Percentiles rank a stretch among this genome's conserved stretches.
phyloP scores from a whole-genome alignment of 1,140 invertebrate genomes.

The Brachystomella parvula region DNA sequence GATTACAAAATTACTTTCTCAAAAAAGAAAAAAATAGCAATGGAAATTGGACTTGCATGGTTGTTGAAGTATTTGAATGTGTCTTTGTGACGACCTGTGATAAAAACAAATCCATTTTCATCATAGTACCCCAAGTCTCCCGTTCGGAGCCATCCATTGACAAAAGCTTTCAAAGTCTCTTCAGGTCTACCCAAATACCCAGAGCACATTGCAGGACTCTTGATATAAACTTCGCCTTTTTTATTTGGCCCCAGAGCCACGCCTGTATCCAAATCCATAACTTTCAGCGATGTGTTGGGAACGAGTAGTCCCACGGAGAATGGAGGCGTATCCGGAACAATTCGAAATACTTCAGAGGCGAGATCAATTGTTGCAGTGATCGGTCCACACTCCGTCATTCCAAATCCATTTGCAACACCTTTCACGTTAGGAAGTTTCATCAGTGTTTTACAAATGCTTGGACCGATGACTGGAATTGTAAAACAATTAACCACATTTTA shows the following conservation, averaged over 20 bases:
- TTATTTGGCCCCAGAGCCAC: slow-evolving; percentile 51
- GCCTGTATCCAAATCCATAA: slow-evolving; percentile 55
- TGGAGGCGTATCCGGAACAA: slow-evolving; percentile 23
- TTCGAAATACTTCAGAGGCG: not conserved
- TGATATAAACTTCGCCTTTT: slow-evolving; percentile 61
- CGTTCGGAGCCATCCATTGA: slow-evolving; percentile 30
- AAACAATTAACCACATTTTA: no score
- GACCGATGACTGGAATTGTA: no score
- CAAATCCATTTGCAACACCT: slow-evolving; percentile 33
- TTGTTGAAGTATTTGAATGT: slow-evolving; percentile 38
- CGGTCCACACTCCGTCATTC: slow-evolving; percentile 35
- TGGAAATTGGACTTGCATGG: no score
- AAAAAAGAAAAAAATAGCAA: no score
- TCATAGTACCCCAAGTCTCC: slow-evolving; percentile 36
- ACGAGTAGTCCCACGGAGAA: slow-evolving; percentile 31
- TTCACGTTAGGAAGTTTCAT: slow-evolving; percentile 33
- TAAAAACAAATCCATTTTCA: slow-evolving; percentile 33
- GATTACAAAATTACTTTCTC: no score
- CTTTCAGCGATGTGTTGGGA: slow-evolving; percentile 40
- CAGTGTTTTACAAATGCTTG: no score
- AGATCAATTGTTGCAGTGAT: slow-evolving; percentile 34
- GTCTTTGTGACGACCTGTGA: slow-evolving; percentile 33
- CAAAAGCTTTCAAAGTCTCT: slow-evolving; percentile 26
- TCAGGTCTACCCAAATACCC: slow-evolving; percentile 52
- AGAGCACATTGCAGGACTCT: slow-evolving; percentile 57